Conservation (phyloP, 2,888 invertebrate genomes). For the Prionchulus punctatus region DNA sequence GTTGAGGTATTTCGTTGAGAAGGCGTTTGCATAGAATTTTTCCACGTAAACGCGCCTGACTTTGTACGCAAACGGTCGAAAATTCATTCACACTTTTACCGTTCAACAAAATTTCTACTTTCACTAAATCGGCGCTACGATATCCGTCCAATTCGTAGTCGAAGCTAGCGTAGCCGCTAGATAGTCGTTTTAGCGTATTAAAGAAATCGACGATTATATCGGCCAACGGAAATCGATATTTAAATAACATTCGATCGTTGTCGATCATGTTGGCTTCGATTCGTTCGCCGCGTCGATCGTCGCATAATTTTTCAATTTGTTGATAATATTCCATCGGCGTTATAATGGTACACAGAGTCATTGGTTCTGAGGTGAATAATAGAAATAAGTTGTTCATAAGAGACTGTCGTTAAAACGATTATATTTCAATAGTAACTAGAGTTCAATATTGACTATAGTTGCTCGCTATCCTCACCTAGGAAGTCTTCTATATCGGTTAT, state of each 20-base stretch:
- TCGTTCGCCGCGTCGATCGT: conserved; percentile 1
- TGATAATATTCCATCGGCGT: conserved; percentile 47
- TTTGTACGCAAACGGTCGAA: neutral
- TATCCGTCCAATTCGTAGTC: conserved; percentile 79
- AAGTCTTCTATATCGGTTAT: conserved; percentile 9
- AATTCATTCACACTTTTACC: conserved; percentile 47
- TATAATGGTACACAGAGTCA: conserved; percentile 72
- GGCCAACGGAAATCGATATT: conserved; percentile 66
- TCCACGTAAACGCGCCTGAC: conserved; percentile 34
- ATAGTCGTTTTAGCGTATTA: conserved; percentile 67
- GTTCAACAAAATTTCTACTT: conserved; percentile 64
- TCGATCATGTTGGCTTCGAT: conserved; percentile 39
- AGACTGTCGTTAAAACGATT: too few species aligned
- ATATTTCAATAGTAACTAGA: too few species aligned
- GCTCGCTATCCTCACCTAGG: conserved; percentile 7
- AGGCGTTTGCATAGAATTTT: conserved; percentile 55
- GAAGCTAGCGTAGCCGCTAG: conserved; percentile 84
- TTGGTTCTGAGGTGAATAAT: conserved; percentile 68
- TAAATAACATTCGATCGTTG: conserved; percentile 59
- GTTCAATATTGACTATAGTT: too few species aligned
- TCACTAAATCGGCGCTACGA: conserved; percentile 54
- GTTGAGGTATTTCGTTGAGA: conserved; percentile 67
- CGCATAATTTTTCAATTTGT: conserved; percentile 26
- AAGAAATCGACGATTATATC: conserved; percentile 91
- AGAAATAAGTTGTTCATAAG: too few species aligned